Conservation (phyloP, 2,888 invertebrate genomes). For the Pherbina coryleti region DNA sequence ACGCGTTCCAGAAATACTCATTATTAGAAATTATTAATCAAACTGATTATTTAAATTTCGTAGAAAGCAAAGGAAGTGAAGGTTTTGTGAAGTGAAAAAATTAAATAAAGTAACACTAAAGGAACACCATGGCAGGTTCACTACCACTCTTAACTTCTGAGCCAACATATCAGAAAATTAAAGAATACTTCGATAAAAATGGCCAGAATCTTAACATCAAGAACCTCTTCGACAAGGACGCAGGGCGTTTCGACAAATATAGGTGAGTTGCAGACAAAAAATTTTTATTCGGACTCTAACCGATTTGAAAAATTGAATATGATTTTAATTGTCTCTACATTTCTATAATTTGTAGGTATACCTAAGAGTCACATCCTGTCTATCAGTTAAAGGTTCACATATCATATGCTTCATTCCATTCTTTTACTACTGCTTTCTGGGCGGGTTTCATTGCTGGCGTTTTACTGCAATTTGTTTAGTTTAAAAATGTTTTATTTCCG, state of each 20-base stretch:
- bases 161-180: conserved; percentile 80
- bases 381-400: not conserved
- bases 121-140: conserved; percentile 52
- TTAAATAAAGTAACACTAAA: not conserved
- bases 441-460: not conserved
- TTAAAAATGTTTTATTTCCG: too few species aligned
- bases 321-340: not conserved
- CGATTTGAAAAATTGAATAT: not conserved
- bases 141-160: conserved; percentile 75
- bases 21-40: not conserved
- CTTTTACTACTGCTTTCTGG: not conserved
- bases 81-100: not conserved
- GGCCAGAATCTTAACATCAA: conserved; percentile 84
- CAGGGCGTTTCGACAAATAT: conserved; percentile 87
- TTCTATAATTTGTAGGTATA: conserved; percentile 14
- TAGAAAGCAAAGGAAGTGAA: not conserved
- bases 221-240: conserved; percentile 84
- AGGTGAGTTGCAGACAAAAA: conserved; percentile 74
- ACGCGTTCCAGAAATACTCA: not conserved
- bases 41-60: not conserved
- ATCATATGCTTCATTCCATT: not conserved
- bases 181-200: conserved; percentile 79
- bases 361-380: not conserved
- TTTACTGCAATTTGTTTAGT: too few species aligned
- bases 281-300: not conserved